Evolutionary conservation across 2,797 vertebrate genomes (phyloP).

Genomic region (Xiphophorus birchmanni): DNA sequence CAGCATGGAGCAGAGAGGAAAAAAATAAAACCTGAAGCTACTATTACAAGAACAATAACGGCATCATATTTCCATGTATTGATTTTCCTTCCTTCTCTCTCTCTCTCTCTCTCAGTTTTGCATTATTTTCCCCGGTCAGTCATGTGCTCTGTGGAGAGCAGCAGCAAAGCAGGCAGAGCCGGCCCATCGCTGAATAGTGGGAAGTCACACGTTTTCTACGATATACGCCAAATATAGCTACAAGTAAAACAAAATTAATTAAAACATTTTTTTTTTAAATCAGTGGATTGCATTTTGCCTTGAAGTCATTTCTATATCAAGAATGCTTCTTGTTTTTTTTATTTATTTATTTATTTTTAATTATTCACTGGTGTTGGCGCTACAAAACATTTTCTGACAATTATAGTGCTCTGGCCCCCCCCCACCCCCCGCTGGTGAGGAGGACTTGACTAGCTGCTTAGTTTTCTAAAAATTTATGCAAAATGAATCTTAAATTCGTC

Average conservation of each 20-base stretch:
- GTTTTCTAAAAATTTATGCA: neutral
- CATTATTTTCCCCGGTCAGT: slow-evolving; percentile 26
- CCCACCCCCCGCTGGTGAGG: neutral
- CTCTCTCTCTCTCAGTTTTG: neutral
- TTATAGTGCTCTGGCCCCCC: neutral
- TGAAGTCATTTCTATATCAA: neutral
- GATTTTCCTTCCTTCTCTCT: slow-evolving; percentile 31
- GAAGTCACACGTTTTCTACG: neutral
- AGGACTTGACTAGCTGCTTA: neutral
- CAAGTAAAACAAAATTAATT: neutral
- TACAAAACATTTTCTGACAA: neutral
- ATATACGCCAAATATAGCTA: neutral
- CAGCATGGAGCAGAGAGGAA: slow-evolving; percentile 37
- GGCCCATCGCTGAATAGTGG: neutral
- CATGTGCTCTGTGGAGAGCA: slow-evolving; percentile 46
- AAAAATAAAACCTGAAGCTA: slow-evolving; percentile 44
- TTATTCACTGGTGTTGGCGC: neutral
- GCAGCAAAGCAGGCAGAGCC: slow-evolving; percentile 11
- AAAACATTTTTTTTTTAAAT: no score
- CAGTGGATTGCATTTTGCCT: no score
- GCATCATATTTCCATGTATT: slow-evolving; percentile 67
- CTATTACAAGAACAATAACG: slow-evolving; percentile 68
- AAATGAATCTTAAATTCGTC: neutral
- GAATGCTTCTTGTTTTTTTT: neutral
- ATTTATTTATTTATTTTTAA: neutral